phyloP scores from a whole-genome alignment of 2,113 vertebrate species.

The Crocuta crocuta region DNA sequence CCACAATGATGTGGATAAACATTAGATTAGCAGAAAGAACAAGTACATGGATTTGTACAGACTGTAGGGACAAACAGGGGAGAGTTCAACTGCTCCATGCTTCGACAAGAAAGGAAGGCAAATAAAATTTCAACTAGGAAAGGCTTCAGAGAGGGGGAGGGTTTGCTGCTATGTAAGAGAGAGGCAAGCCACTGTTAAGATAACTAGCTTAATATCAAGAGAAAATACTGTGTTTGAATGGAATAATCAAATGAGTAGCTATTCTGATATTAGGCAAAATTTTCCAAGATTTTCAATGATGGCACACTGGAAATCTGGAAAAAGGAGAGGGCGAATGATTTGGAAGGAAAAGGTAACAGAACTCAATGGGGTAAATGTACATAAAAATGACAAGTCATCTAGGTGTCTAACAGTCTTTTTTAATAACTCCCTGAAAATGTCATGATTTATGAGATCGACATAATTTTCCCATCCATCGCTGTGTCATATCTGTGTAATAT shows the following conservation, averaged over 20 bases:
- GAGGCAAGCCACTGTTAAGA: background rate
- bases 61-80: rapidly evolving
- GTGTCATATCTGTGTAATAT: no score
- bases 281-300: background rate
- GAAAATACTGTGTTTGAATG: background rate
- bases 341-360: background rate
- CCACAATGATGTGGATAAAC: background rate
- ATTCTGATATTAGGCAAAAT: background rate
- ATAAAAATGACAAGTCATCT: background rate
- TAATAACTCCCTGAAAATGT: background rate
- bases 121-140: rapidly evolving
- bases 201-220: background rate
- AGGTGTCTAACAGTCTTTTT: background rate
- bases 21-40: background rate
- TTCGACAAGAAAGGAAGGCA: background rate
- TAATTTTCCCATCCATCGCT: background rate
- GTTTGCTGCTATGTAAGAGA: background rate
- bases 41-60: background rate
- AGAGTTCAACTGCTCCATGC: rapidly evolving
- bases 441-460: background rate
- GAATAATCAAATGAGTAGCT: background rate
- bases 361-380: no score
- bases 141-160: background rate
- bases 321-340: background rate
- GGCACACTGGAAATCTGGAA: background rate